phyloP scores from a whole-genome alignment of 1,140 invertebrate species.

The Neomicropteryx cornuta region DNA sequence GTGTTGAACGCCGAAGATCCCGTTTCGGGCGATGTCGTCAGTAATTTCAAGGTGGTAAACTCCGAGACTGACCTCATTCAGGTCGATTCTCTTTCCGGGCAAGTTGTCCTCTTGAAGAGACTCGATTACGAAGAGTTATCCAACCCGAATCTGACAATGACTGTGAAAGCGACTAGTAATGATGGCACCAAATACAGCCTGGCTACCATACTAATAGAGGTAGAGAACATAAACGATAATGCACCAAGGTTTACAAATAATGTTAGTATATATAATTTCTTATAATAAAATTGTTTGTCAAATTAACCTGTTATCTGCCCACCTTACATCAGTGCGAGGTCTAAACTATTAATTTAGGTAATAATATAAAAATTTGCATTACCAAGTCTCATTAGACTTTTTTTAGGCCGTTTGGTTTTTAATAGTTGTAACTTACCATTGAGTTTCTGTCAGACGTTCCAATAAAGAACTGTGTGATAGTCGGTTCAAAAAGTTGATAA shows the following conservation, averaged over 20 bases:
- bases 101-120: conserved; percentile 57
- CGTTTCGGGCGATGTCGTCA: conserved; percentile 48
- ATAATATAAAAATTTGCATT: no score
- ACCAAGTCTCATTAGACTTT: no score
- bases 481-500: no score
- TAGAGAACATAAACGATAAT: conserved; percentile 73
- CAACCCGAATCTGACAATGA: conserved; percentile 55
- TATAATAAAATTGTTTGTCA: no score
- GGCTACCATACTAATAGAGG: conserved; percentile 56
- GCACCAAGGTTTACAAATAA: conserved; percentile 58
- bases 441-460: no score
- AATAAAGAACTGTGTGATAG: no score
- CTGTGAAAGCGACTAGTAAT: conserved; percentile 57
- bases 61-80: conserved; percentile 40
- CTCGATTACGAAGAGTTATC: conserved; percentile 63
- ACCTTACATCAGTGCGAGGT: no score
- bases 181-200: conserved; percentile 56
- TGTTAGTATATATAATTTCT: no score
- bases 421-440: no score
- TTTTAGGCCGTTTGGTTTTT: no score
- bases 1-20: conserved; percentile 64
- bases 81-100: conserved; percentile 53
- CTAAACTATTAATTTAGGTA: no score
- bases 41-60: conserved; percentile 46
- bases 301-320: no score